phyloP scores from a whole-genome alignment of 2,797 vertebrate genomes.

The Mastacembelus armatus region DNA sequence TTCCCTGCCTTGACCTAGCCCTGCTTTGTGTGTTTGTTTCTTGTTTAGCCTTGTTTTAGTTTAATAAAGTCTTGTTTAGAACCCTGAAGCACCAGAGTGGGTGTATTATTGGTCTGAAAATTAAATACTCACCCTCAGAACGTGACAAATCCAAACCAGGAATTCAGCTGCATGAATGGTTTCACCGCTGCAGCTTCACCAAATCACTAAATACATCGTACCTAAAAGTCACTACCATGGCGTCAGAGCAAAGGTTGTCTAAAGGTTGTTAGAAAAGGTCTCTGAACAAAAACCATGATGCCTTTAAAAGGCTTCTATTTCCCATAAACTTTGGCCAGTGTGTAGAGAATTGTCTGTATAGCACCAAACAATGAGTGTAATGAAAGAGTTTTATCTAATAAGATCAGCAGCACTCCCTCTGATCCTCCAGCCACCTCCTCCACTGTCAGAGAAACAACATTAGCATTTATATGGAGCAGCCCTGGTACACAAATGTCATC shows the following conservation, averaged over 20 bases:
- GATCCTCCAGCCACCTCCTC: conserved; percentile 37
- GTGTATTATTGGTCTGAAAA: too few relatives aligned
- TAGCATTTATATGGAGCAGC: conserved; percentile 64
- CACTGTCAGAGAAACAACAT: conserved; percentile 38
- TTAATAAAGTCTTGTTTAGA: too few relatives aligned
- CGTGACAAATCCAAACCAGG: conserved; percentile 57
- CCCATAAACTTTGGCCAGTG: background rate
- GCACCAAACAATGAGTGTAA: conserved; percentile 18
- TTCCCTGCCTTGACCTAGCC: too few relatives aligned
- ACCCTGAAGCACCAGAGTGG: too few relatives aligned
- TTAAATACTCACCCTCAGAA: too few relatives aligned
- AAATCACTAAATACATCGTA: background rate
- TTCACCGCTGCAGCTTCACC: conserved; percentile 4
- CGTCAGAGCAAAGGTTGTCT: background rate
- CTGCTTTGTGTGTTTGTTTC: too few relatives aligned
- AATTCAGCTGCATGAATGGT: conserved; percentile 10
- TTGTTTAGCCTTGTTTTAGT: too few relatives aligned
- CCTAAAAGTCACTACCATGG: background rate
- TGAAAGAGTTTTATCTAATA: conserved; percentile 53
- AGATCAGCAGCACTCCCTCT: conserved; percentile 44
- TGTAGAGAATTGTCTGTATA: background rate
- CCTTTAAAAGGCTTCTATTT: conserved; percentile 4
- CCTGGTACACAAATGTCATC: conserved; percentile 56
- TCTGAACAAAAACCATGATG: background rate
- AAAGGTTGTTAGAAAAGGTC: conserved; percentile 15